Evolutionary conservation across 2,113 vertebrate species (phyloP), one percentile per base, ranked within the genome.

Genomic region (Regulus satrapa): DNA sequence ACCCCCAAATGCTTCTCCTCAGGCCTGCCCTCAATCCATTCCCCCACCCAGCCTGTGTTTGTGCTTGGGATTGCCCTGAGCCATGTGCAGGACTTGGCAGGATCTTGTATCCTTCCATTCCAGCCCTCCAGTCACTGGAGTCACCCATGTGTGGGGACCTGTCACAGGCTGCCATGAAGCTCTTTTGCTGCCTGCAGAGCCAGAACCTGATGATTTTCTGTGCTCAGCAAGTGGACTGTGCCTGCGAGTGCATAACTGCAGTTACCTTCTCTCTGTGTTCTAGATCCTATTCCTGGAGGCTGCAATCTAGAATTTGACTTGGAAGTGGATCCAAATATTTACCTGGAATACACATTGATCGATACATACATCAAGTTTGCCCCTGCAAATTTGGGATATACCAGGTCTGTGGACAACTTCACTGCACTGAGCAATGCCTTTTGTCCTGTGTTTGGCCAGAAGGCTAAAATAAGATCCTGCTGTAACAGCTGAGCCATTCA

Each of bases 211-310:
- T 41, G 13, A 5, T 59, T 64, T 24, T 32, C 17, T 58, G 36
- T 71, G 21, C 43, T 85, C 16, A 48, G 52, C 55, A 40, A 63
- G 32, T 7, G 4, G 26, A 15, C 31, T 2, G 2, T 64, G 29
- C 51, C 38, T 74, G 19, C n/a, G 67, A 51, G 52, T 11, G 21
- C 4, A 20, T 45, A 68, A 75, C 40, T 68, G 12, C 34, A 48
- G 9, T 10, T 64, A 13, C 31, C 6, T 84, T 31, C 38, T 31
- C 38, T 55, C 51, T 94, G 61, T 78, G 41, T 85, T 85, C 32
- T 61, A 99, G 99, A 99, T 96, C 99, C 99, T 14, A 91, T 99
- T 58, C 99, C 99, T 63, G 99, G 99, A 80, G 99, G 98, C 31
- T 99, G 99, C 94, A 99, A 99, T 97, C 95, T 97, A 31, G 99